Base-by-base conservation (phyloP, 2,888 invertebrate genomes). In the Pristionchus fissidentatus region DNA sequence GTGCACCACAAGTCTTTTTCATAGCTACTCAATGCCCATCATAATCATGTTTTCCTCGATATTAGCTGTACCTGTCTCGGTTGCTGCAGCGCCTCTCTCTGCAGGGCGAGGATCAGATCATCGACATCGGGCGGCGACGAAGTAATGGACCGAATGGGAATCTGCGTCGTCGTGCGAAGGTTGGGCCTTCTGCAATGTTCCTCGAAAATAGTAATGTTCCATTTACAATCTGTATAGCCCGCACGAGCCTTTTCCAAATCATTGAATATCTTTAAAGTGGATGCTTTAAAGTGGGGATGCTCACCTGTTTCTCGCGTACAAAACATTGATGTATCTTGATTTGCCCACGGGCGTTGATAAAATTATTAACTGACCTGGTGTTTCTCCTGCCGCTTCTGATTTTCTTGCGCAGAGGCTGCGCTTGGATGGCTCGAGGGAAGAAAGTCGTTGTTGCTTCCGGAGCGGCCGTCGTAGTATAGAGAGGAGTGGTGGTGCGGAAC, bases 91-190 rank as follows among this genome's bases (percentile, higher is more conserved):
- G 75, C 75, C 32, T 77, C 75, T 77, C 75, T 29, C 22, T 77
- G 75, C 22, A 77, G 49, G 2, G 75, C 75, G 22, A 49, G 13
- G 46, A 77, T 77, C 32, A 77, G 46, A 26, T 77, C 75, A 22
- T 77, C 75, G 15, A 77, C 75, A 8, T 77, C 75, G 43, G 43
- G 26, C 10, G 73, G 73, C 4, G 46, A 7, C 10, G 32, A 32
- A 41, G 32, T 32, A 22, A 49, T 15, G 49, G 49, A 29, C 0
- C 49, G 29, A 22, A 77, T 32, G 15, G 75, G 49, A 32, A 49
- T 77, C 22, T 77, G 75, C 22, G 75, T 77, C 5, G 75, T 77
- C 19, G 75, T 77, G 29, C 75, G 75, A 32, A 77, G 19, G 8
- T 2, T 32, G n/a, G 75, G 75, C 1, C 75, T 26, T 49, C 75